A percentile compares a stretch with the other conserved stretches of the same genome.
These are phyloP conservation scores for Myoxocephalus aenaeus DNA, from an alignment of 2,797 vertebrate species.

Conservation along the genomic window DNA sequence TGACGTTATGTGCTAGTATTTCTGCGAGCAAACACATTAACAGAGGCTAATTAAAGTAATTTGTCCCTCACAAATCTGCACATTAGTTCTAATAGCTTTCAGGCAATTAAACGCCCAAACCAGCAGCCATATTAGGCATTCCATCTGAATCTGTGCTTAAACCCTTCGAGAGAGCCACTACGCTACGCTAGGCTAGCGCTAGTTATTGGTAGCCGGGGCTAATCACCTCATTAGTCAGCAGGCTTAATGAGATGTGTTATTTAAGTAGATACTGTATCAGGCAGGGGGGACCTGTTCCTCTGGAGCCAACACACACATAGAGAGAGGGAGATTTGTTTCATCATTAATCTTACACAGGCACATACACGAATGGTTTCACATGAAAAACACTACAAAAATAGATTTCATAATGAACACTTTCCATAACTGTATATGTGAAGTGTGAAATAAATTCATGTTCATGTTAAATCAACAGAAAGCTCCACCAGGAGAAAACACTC, in stretches of 20 bases:
- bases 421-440: constrained; percentile 1
- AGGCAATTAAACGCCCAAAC: constrained; percentile 75
- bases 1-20: constrained; percentile 62
- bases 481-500: neutral
- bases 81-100: constrained; percentile 76
- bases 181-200: constrained; percentile 64
- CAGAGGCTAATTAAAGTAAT: constrained; percentile 78
- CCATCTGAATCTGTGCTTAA: constrained; percentile 67
- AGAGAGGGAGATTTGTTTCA: constrained; percentile 15
- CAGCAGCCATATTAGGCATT: constrained; percentile 64
- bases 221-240: constrained; percentile 80
- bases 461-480: constrained; percentile 3
- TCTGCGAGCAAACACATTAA: constrained; percentile 76
- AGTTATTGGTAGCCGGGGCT: constrained; percentile 70
- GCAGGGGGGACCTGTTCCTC: constrained; percentile 35
- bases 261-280: constrained; percentile 70
- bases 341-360: constrained; percentile 14
- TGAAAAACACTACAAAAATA: neutral
- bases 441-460: constrained; percentile 1
- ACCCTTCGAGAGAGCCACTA: constrained; percentile 58
- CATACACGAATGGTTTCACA: constrained; percentile 10
- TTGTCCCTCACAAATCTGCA: constrained; percentile 77
- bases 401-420: constrained; percentile 24
- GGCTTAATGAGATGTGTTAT: constrained; percentile 78
- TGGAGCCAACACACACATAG: constrained; percentile 3